Percentiles rank a stretch among this genome's conserved stretches.
phyloP scores from a whole-genome alignment of 2,113 vertebrate genomes.

The Talpa occidentalis region DNA sequence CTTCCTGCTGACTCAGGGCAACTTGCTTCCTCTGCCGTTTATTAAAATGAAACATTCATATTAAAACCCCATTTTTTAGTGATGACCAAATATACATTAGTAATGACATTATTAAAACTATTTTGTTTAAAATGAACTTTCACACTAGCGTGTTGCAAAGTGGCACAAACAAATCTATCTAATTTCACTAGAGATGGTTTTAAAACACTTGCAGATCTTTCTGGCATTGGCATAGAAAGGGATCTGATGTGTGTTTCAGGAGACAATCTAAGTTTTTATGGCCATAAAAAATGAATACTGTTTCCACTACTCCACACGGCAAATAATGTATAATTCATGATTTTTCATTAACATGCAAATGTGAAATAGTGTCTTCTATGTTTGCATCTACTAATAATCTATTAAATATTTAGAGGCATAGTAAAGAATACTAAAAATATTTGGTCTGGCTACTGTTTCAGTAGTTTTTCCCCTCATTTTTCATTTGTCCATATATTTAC shows the following conservation, averaged over 20 bases:
- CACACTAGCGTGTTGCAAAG: slow-evolving; percentile 80
- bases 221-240: slow-evolving; percentile 78
- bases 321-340: slow-evolving; percentile 88
- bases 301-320: slow-evolving; percentile 82
- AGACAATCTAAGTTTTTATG: slow-evolving; percentile 82
- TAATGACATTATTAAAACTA: slow-evolving; percentile 86
- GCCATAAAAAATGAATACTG: slow-evolving; percentile 84
- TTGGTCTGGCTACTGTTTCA: slow-evolving; percentile 80
- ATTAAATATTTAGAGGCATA: slow-evolving; percentile 86
- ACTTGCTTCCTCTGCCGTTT: slow-evolving; percentile 89
- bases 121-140: slow-evolving; percentile 85
- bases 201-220: slow-evolving; percentile 80
- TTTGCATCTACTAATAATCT: slow-evolving; percentile 88
- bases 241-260: slow-evolving; percentile 81
- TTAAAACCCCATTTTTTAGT: slow-evolving; percentile 84
- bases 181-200: slow-evolving; percentile 79
- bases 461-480: slow-evolving; percentile 63
- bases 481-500: slow-evolving; percentile 73
- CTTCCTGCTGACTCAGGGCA: slow-evolving; percentile 91
- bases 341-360: slow-evolving; percentile 89
- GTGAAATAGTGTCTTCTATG: slow-evolving; percentile 85
- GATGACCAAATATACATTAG: slow-evolving; percentile 86
- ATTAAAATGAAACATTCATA: slow-evolving; percentile 88
- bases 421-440: slow-evolving; percentile 85
- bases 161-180: slow-evolving; percentile 82